Conservation (phyloP, 30 jellyfish, hydroid and myxozoan genomes). For the Cassiopea xamachana region DNA sequence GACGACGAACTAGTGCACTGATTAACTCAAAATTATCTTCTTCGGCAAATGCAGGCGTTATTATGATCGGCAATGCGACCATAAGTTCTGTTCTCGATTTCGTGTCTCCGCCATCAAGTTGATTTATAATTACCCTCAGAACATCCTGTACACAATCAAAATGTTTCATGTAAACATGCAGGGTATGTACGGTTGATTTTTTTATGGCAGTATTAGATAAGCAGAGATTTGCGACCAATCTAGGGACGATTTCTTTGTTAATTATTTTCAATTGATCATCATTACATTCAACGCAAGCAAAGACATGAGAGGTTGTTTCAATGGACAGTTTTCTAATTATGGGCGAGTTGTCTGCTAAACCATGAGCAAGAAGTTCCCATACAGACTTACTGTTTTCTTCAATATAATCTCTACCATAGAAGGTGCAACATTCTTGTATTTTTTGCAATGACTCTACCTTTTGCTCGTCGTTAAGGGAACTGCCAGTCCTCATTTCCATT, state of each 20-base stretch:
- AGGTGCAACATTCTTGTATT: constrained; percentile 49
- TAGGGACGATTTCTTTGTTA: constrained; percentile 72
- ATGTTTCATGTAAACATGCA: constrained; percentile 84
- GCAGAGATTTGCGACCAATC: constrained; percentile 70
- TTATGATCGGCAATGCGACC: constrained; percentile 87
- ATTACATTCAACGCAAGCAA: constrained; percentile 46
- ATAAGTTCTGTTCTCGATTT: constrained; percentile 79
- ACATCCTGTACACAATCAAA: constrained; percentile 64
- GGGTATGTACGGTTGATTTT: constrained; percentile 78
- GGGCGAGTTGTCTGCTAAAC: constrained; percentile 57
- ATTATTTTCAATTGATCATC: constrained; percentile 55
- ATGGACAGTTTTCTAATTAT: constrained; percentile 67
- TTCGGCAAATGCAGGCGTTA: constrained; percentile 83
- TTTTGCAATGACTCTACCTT: constrained; percentile 49
- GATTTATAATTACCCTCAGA: constrained; percentile 60
- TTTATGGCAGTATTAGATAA: constrained; percentile 73
- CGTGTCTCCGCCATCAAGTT: constrained; percentile 71
- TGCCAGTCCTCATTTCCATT: constrained; percentile 50
- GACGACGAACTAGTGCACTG: constrained; percentile 66
- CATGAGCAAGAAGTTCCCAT: constrained; percentile 52
- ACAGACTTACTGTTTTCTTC: constrained; percentile 38
- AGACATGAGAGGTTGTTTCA: constrained; percentile 66
- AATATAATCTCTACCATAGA: constrained; percentile 45
- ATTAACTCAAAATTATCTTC: constrained; percentile 68
- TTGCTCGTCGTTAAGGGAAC: constrained; percentile 27